These are phyloP conservation scores for Halesus radiatus DNA, from an alignment of 1,140 invertebrate genomes.

Conservation along the genomic window DNA sequence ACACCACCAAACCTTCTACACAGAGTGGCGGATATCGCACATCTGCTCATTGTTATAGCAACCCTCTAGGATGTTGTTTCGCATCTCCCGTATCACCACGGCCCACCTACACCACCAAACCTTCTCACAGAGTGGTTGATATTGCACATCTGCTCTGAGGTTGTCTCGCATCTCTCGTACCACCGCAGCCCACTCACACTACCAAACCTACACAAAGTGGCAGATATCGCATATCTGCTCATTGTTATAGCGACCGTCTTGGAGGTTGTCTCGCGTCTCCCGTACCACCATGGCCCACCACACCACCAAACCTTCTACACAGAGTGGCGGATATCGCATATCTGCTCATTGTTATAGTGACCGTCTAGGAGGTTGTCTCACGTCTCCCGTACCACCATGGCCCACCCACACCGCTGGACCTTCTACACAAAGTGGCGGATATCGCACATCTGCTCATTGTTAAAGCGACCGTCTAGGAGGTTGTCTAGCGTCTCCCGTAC, in stretches of 20 bases:
- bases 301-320: slow-evolving; percentile 90
- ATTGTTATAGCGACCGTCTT: slow-evolving; percentile 95
- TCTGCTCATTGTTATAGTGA: slow-evolving; percentile 95
- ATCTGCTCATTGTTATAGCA: slow-evolving; percentile 96
- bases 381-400: neutral
- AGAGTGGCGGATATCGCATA: slow-evolving; percentile 92
- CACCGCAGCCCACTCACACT: neutral
- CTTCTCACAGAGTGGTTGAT: slow-evolving; percentile 90
- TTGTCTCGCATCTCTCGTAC: neutral
- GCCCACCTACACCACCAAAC: slow-evolving; percentile 79
- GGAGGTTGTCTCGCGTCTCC: slow-evolving; percentile 39
- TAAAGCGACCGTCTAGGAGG: slow-evolving; percentile 86
- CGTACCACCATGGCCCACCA: neutral
- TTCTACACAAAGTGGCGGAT: slow-evolving; percentile 90
- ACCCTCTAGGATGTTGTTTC: slow-evolving; percentile 75
- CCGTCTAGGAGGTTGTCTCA: slow-evolving; percentile 72
- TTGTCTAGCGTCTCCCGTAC: neutral
- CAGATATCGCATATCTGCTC: slow-evolving; percentile 91
- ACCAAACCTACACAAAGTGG: slow-evolving; percentile 91
- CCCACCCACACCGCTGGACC: slow-evolving; percentile 74
- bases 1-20: slow-evolving; percentile 91
- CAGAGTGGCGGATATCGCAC: slow-evolving; percentile 89
- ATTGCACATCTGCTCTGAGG: slow-evolving; percentile 90
- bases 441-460: slow-evolving; percentile 95
- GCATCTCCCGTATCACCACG: neutral